Base-by-base conservation (phyloP, 1,140 invertebrate species). In the Wasmannia auropunctata region DNA sequence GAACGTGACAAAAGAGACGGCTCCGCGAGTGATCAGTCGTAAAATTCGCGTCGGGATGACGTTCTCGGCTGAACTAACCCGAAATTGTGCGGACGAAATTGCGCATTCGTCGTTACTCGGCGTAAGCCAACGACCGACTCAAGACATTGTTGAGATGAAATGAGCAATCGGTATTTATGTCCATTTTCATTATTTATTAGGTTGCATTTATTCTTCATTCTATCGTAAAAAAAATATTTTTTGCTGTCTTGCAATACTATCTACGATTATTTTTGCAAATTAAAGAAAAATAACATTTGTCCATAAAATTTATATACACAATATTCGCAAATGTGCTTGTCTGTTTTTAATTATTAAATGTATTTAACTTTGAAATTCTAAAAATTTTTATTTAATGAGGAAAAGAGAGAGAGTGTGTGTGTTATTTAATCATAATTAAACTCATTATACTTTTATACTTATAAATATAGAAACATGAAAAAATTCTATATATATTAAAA, bases 71-170 rank as follows among this genome's bases (percentile, higher is more conserved):
- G 72, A 67, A 65, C 75, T 80, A 54, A 31, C 37, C 8, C 51
- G 80, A 85, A 90, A 90, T 90, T 87, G 88, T 76, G 62, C 70
- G 76, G 63, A 90, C 69, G 79, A 90, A 89, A 89, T 90, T 63
- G 79, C 58, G 11, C 69, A 51, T 87, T 89, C 46, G 79, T 69
- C 65, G 75, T 8, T 62, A 34, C 7, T 54, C 51, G 34, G 5
- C 25, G 65, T 70, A 75, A 74, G 72, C 58, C 54, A 67, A 70
- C 86, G 10, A 70, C 60, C 28, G 16, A 28, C 19, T 4, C 56
- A 14, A 54, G 56, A 74, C 65, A 54, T 56, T 43, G 43, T 10
- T 70, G 19, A 25, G 43, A 56, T 60, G 54, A 85, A 89, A 89
- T 28, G 28, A 62, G 72, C 25, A 22, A 19, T 74, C 51, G 51